A percentile compares a stretch with the other conserved stretches of the same genome.
These are phyloP conservation scores for Cuniculus paca DNA, from an alignment of 2,797 vertebrate genomes.

Conservation along the genomic window DNA sequence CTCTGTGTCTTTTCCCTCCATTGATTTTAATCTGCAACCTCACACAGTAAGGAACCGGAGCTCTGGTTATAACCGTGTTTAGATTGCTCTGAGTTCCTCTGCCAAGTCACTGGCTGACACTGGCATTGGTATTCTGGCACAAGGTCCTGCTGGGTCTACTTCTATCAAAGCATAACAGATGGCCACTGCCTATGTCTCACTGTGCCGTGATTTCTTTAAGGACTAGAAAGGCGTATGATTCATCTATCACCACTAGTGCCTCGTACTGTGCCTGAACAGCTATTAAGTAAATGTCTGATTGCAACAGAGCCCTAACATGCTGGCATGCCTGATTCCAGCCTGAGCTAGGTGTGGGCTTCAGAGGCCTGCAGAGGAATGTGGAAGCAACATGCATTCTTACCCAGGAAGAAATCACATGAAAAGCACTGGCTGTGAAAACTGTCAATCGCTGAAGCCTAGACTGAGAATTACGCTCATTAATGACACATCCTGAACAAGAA, in stretches of 20 bases:
- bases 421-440: neutral
- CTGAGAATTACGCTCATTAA: neutral
- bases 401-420: neutral
- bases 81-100: neutral
- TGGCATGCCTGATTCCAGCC: neutral
- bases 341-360: neutral
- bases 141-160: neutral
- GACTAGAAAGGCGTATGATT: neutral
- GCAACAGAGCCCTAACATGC: neutral
- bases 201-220: neutral
- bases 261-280: neutral
- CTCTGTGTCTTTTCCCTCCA: neutral
- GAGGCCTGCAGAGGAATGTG: neutral
- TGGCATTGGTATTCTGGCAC: neutral
- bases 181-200: neutral
- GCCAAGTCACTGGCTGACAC: neutral
- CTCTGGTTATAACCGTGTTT: neutral
- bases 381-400: neutral
- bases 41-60: neutral
- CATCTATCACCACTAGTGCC: neutral
- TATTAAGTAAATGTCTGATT: neutral
- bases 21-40: neutral
- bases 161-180: neutral
- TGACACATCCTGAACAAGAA: neutral
- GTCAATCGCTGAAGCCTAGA: neutral